Percentiles rank a stretch among this genome's conserved stretches.
Evolutionary conservation across 1,140 invertebrate species (phyloP).

Genomic region (Acyrthosiphon pisum): DNA sequence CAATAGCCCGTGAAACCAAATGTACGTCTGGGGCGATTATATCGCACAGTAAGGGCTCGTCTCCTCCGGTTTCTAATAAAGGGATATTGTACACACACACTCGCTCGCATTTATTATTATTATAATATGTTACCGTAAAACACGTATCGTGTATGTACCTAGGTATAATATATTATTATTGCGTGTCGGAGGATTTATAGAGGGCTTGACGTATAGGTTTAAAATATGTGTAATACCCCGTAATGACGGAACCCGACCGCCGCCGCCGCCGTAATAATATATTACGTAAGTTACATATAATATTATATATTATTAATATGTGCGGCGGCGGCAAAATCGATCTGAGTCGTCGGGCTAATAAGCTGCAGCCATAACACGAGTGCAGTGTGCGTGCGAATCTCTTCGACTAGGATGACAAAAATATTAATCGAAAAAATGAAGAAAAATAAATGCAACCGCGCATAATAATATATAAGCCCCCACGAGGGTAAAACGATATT

Average conservation of each 20-base stretch:
- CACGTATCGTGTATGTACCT: not conserved
- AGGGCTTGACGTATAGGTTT: not conserved
- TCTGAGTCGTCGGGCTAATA: not conserved
- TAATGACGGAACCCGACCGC: not conserved
- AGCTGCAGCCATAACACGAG: too few relatives aligned
- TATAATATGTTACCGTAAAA: not conserved
- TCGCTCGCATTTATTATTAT: not conserved
- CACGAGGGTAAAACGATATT: too few relatives aligned
- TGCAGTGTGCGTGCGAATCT: not conserved
- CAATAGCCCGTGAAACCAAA: not conserved
- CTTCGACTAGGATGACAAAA: too few relatives aligned
- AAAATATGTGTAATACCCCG: not conserved
- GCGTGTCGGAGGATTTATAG: not conserved
- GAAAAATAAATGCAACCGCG: too few relatives aligned
- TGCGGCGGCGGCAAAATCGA: not conserved
- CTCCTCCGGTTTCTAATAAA: conserved; percentile 2
- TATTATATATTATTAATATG: not conserved
- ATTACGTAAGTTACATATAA: not conserved
- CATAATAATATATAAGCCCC: too few relatives aligned
- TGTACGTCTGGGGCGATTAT: not conserved
- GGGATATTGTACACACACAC: not conserved
- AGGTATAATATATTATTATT: not conserved
- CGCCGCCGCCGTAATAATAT: not conserved
- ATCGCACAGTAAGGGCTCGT: not conserved
- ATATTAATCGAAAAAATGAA: too few relatives aligned